Evolutionary conservation across 2,888 invertebrate genomes (phyloP), one percentile per base, ranked within the genome.

Genomic region (Esperia sulphurella): DNA sequence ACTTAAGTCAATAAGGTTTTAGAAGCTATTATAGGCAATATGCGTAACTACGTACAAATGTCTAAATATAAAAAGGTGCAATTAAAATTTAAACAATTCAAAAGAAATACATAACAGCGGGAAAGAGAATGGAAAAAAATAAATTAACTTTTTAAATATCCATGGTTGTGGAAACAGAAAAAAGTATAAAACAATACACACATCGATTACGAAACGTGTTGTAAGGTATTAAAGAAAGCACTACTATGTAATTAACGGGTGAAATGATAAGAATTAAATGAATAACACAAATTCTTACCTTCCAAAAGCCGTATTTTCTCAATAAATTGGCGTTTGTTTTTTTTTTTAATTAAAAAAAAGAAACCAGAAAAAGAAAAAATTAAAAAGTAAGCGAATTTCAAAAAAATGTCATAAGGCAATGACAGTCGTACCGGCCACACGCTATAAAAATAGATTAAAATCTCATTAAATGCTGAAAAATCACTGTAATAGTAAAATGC

Each of bases 251-350:
- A n/a, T n/a, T n/a, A n/a, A n/a, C n/a, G n/a, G n/a, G n/a, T n/a
- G n/a, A n/a, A n/a, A n/a, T n/a, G n/a, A n/a, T n/a, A n/a, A n/a
- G n/a, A n/a, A n/a, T n/a, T n/a, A n/a, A n/a, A n/a, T n/a, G n/a
- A n/a, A n/a, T n/a, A n/a, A n/a, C n/a, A n/a, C n/a, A n/a, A 3
- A 3, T 30, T 13, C 45, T 49, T 30, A 49, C 41, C 33, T 40
- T 21, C 1, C 14, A 41, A 35, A n/a, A 49, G 33, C 33, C 14
- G 14, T 33, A n/a, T 33, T 43, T 14, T n/a, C 4, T 33, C 43
- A 43, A 81, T 70, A 79, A 75, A 78, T 76, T 64, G 75, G 73
- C 78, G 73, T 75, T 83, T 84, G 80, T 82, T 84, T 87, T 85
- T 83, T 85, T 83, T 83, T 83, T 72, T 63, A 70, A 68, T 70